phyloP scores from a whole-genome alignment of 2,113 vertebrate genomes.

The Labeo catla region DNA sequence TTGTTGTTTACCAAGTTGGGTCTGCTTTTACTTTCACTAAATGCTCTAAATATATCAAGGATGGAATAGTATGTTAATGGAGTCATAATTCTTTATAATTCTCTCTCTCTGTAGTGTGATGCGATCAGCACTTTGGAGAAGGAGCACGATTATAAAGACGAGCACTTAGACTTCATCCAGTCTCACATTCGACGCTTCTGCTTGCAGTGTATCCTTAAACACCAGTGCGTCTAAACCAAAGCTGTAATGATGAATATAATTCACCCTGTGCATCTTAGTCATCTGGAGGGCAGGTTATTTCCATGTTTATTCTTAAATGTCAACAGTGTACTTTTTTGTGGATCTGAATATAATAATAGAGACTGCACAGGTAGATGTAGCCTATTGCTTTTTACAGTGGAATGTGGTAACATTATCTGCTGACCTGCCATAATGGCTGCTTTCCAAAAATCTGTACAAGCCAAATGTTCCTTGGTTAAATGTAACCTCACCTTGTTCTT shows the following conservation, averaged over 20 bases:
- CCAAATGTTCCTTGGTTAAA: neutral
- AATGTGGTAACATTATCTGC: neutral
- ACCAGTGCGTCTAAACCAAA: neutral
- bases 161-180: conserved; percentile 98
- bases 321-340: neutral
- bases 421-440: neutral
- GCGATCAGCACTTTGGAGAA: conserved; percentile 96
- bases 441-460: neutral
- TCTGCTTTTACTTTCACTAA: neutral
- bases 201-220: conserved; percentile 96
- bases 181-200: conserved; percentile 94
- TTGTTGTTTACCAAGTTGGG: neutral
- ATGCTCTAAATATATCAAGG: neutral
- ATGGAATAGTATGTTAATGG: neutral
- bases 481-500: conserved; percentile 34
- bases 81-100: neutral
- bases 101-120: conserved; percentile 82
- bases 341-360: neutral
- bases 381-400: neutral
- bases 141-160: conserved; percentile 98
- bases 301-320: neutral
- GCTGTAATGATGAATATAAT: neutral
- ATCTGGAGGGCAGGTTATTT: neutral
- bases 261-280: neutral
- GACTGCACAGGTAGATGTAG: neutral